Percentiles rank a stretch among this genome's conserved stretches.
These are phyloP conservation scores for Lepidiolamprologus cunningtoni DNA, from an alignment of 2,113 vertebrate species.

Conservation along the genomic window DNA sequence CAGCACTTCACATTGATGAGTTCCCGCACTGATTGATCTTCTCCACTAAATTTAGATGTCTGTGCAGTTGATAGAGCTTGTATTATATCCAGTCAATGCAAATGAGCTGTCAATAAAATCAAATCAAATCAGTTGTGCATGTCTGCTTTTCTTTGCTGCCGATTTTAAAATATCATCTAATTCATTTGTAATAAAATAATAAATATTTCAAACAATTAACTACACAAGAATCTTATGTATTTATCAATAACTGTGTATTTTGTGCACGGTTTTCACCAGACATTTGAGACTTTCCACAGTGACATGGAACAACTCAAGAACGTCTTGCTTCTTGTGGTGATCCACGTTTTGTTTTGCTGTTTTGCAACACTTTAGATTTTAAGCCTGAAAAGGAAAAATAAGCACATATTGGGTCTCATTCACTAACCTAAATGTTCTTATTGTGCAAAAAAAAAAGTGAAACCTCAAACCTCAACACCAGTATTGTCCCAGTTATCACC, in stretches of 20 bases:
- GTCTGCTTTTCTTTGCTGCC: background rate
- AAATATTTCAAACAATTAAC: background rate
- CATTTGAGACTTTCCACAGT: background rate
- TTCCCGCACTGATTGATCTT: background rate
- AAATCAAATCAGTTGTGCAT: background rate
- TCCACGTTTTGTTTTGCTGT: background rate
- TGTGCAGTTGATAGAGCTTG: background rate
- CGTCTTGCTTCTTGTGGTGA: background rate
- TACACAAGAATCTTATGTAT: background rate
- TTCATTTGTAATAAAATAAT: background rate
- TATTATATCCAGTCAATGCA: background rate
- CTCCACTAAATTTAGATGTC: background rate
- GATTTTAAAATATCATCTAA: background rate
- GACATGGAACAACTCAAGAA: background rate
- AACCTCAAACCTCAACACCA: background rate
- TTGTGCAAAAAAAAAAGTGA: fast-evolving
- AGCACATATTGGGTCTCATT: background rate
- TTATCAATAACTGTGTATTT: background rate
- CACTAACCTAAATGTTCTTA: background rate
- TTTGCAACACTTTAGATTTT: background rate
- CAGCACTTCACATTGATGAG: background rate
- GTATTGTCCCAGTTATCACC: background rate
- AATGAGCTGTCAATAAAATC: background rate
- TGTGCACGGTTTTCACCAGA: background rate
- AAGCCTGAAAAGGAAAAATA: background rate